These are phyloP conservation scores for Symphodus melops DNA, from an alignment of 2,113 vertebrate species.

Conservation along the genomic window DNA sequence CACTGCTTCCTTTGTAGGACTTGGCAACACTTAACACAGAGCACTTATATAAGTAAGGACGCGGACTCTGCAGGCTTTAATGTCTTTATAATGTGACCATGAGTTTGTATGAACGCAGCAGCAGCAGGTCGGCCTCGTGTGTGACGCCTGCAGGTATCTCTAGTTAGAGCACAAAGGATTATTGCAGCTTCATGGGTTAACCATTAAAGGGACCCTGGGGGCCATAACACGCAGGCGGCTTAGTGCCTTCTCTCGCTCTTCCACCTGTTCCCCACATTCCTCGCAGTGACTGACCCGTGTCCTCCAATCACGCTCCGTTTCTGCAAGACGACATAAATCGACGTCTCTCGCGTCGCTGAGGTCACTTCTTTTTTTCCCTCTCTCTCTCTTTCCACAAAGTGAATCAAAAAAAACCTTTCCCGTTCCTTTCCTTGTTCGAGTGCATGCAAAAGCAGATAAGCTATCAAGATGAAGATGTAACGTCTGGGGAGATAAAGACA, in stretches of 20 bases:
- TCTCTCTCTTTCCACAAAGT: too few relatives aligned
- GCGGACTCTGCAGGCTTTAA: background rate
- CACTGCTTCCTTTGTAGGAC: slow-evolving; percentile 59
- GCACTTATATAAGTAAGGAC: slow-evolving; percentile 56
- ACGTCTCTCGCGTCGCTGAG: background rate
- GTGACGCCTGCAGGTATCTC: background rate
- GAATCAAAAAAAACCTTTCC: too few relatives aligned
- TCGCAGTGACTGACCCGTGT: slow-evolving; percentile 61
- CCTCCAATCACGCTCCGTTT: slow-evolving; percentile 42
- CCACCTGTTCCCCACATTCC: slow-evolving; percentile 71
- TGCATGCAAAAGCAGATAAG: too few relatives aligned
- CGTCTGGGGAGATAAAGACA: background rate
- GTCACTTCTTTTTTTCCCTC: background rate
- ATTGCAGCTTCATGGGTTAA: slow-evolving; percentile 50
- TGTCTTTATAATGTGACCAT: slow-evolving; percentile 8
- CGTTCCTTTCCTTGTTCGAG: too few relatives aligned
- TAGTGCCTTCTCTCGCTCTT: slow-evolving; percentile 10
- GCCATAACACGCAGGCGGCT: slow-evolving; percentile 12
- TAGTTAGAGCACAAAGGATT: slow-evolving; percentile 12
- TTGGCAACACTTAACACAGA: slow-evolving; percentile 30
- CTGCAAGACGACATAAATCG: slow-evolving; percentile 3
- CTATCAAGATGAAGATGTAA: background rate
- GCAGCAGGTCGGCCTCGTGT: background rate
- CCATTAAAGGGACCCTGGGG: slow-evolving; percentile 46
- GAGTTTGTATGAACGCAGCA: slow-evolving; percentile 1